These are phyloP conservation scores for Pyrgilauda ruficollis DNA, from an alignment of 2,113 vertebrate species.

Conservation along the genomic window DNA sequence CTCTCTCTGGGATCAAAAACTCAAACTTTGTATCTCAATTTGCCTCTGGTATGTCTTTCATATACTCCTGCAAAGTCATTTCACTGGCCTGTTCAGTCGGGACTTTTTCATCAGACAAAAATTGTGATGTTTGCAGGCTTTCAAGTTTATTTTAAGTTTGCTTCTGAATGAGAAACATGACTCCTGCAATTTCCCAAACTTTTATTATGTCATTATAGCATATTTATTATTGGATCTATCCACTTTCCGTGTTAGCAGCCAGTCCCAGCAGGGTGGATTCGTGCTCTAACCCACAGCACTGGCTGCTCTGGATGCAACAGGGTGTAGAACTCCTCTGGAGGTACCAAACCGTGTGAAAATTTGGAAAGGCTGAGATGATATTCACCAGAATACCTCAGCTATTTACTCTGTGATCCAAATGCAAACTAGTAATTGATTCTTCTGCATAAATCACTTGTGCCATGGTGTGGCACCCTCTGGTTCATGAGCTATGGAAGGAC, in stretches of 20 bases:
- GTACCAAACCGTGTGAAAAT: background rate
- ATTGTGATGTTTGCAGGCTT: conserved; percentile 50
- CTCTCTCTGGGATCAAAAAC: conserved; percentile 70
- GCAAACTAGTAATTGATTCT: background rate
- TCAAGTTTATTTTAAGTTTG: conserved; percentile 51
- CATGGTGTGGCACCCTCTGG: background rate
- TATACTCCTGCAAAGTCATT: conserved; percentile 65
- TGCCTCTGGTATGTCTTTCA: conserved; percentile 68
- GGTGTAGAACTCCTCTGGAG: background rate
- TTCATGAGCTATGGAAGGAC: background rate
- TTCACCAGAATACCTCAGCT: background rate
- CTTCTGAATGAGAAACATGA: conserved; percentile 38
- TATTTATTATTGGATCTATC: conserved; percentile 49
- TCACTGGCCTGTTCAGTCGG: background rate
- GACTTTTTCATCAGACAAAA: conserved; percentile 49
- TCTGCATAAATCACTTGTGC: background rate
- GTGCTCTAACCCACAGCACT: background rate
- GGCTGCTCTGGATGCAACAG: background rate
- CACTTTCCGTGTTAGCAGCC: conserved; percentile 40
- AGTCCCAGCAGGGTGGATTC: background rate
- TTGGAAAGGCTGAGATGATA: background rate
- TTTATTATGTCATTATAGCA: background rate
- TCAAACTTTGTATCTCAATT: conserved; percentile 67
- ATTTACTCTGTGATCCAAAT: background rate
- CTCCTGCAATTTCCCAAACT: conserved; percentile 9